Evolutionary conservation across 2,113 vertebrate species (phyloP).

Genomic region (Thymallus thymallus): DNA sequence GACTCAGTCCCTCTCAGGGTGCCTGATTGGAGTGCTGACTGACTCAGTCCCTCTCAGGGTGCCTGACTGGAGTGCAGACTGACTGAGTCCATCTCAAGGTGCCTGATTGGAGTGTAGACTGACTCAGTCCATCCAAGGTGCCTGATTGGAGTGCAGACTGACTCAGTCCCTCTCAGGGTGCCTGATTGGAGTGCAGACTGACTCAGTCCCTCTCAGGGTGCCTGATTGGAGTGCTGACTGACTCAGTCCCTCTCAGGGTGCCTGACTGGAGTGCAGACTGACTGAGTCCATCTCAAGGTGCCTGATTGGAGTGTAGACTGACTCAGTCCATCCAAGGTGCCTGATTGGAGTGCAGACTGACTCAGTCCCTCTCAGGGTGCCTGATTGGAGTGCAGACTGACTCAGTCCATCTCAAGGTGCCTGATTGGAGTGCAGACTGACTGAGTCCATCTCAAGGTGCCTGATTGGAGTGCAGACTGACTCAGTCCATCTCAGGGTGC

Average conservation of each 20-base stretch:
- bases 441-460: conserved; percentile 57
- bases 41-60: conserved; percentile 57
- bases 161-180: conserved; percentile 58
- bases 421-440: conserved; percentile 57
- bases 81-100: conserved; percentile 57
- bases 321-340: conserved; percentile 24
- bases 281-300: conserved; percentile 57
- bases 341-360: conserved; percentile 58
- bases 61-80: conserved; percentile 56
- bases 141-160: conserved; percentile 57
- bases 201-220: conserved; percentile 58
- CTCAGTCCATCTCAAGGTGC: conserved; percentile 57
- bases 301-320: conserved; percentile 57
- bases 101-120: conserved; percentile 57
- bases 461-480: conserved; percentile 57
- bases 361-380: conserved; percentile 57
- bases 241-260: conserved; percentile 57
- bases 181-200: conserved; percentile 55
- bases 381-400: conserved; percentile 56
- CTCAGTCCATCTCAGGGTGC: conserved; percentile 57
- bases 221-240: conserved; percentile 56
- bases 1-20: conserved; percentile 58
- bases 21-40: conserved; percentile 56
- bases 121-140: conserved; percentile 26
- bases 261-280: conserved; percentile 56